These are phyloP conservation scores for Paracanthobrama guichenoti DNA, from an alignment of 2,113 vertebrate species.

Conservation along the genomic window DNA sequence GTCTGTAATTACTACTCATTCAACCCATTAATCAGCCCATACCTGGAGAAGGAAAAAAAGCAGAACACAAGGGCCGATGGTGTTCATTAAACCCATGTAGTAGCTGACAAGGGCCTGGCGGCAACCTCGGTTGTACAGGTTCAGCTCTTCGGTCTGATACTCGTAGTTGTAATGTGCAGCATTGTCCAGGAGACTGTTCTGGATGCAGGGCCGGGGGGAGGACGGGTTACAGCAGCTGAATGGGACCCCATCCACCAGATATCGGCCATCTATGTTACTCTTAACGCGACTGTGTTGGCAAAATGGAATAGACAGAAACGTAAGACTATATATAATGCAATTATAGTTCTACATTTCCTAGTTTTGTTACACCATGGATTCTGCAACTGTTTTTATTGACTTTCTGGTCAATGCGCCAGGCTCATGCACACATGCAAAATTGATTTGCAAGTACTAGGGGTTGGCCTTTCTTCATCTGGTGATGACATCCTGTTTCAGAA, in stretches of 20 bases:
- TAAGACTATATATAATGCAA: not conserved
- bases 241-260: constrained; percentile 79
- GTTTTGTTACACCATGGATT: not conserved
- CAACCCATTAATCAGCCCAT: constrained; percentile 14
- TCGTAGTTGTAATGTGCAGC: constrained; percentile 79
- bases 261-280: constrained; percentile 81
- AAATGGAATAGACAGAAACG: not conserved
- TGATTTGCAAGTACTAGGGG: not conserved
- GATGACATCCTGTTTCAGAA: not conserved
- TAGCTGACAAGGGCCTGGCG: constrained; percentile 77
- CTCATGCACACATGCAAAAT: not conserved
- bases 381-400: not conserved
- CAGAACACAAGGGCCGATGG: constrained; percentile 75
- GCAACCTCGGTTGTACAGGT: constrained; percentile 76
- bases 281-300: constrained; percentile 73
- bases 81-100: constrained; percentile 80
- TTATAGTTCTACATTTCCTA: not conserved
- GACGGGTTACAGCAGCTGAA: constrained; percentile 84
- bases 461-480: not conserved
- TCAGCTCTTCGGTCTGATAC: constrained; percentile 78
- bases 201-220: constrained; percentile 81
- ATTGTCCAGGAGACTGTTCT: constrained; percentile 77
- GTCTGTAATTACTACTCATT: not conserved
- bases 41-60: constrained; percentile 79
- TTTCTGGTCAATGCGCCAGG: not conserved